Evolutionary conservation across 2,888 invertebrate species (phyloP).

Genomic region (Stomorhina lunata): DNA sequence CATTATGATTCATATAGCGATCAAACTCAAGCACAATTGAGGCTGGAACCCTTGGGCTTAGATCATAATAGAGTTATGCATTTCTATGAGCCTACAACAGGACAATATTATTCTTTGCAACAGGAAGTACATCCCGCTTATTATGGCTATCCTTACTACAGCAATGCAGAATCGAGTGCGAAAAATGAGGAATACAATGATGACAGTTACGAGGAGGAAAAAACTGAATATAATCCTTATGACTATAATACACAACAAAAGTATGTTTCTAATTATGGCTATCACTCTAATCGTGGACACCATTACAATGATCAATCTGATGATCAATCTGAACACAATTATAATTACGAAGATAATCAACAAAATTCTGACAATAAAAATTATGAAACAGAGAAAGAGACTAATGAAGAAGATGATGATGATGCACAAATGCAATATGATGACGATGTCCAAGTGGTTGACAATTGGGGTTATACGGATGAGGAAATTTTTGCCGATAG

Average conservation of each 20-base stretch:
- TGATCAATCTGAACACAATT: neutral
- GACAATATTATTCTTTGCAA: constrained; percentile 63
- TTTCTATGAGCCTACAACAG: constrained; percentile 62
- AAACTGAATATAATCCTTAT: too few species aligned
- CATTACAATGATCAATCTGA: neutral
- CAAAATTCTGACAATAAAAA: neutral
- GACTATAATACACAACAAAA: too few species aligned
- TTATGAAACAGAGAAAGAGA: too few species aligned
- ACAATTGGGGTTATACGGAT: constrained; percentile 52
- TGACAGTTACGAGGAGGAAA: too few species aligned
- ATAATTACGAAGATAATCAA: neutral
- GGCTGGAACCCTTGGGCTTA: constrained; percentile 40
- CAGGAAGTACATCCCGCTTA: constrained; percentile 8
- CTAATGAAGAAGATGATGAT: constrained; percentile 43
- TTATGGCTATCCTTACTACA: neutral
- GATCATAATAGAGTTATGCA: constrained; percentile 52
- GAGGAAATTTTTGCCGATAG: constrained; percentile 50
- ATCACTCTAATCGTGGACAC: too few species aligned
- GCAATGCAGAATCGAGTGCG: too few species aligned
- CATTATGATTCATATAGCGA: constrained; percentile 7
- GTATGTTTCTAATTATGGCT: too few species aligned
- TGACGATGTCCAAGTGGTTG: constrained; percentile 37
- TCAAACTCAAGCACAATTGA: constrained; percentile 27
- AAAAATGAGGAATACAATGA: too few species aligned
- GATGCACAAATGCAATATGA: constrained; percentile 34